Conservation (phyloP, 2,113 vertebrate genomes). For the Callopanchax toddi region DNA sequence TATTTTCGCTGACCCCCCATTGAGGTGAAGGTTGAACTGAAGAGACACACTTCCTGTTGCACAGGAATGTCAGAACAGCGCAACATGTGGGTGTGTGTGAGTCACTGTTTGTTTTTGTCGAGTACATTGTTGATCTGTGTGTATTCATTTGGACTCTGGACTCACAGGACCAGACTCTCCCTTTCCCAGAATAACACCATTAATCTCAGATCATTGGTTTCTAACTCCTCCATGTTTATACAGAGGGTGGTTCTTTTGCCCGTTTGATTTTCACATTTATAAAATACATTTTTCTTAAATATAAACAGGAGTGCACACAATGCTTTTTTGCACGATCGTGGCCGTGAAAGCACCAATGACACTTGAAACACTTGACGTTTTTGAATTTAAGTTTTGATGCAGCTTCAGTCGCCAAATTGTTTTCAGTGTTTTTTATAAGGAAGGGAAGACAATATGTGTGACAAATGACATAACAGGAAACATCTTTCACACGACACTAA, state of each 20-base stretch:
- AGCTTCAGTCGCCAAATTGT: background rate
- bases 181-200: constrained; percentile 2
- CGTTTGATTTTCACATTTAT: background rate
- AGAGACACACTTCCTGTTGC: constrained; percentile 10
- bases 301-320: too few relatives aligned
- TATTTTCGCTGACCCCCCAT: background rate
- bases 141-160: constrained; percentile 24
- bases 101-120: constrained; percentile 36
- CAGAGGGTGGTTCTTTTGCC: background rate
- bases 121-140: constrained; percentile 27
- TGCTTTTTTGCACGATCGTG: too few relatives aligned
- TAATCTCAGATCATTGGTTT: constrained; percentile 43
- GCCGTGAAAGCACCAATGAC: too few relatives aligned
- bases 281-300: background rate
- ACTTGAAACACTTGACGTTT: too few relatives aligned
- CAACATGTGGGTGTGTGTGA: constrained; percentile 41
- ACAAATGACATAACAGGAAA: constrained; percentile 37
- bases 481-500: constrained; percentile 38
- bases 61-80: constrained; percentile 16
- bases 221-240: constrained; percentile 27
- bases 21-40: constrained; percentile 19
- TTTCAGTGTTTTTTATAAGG: constrained; percentile 6
- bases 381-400: too few relatives aligned
- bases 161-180: constrained; percentile 33
- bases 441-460: constrained; percentile 19